Percentiles rank a stretch among this genome's conserved stretches.
These are phyloP conservation scores for Taeniopygia guttata DNA, from an alignment of 2,797 vertebrate species.

Conservation along the genomic window DNA sequence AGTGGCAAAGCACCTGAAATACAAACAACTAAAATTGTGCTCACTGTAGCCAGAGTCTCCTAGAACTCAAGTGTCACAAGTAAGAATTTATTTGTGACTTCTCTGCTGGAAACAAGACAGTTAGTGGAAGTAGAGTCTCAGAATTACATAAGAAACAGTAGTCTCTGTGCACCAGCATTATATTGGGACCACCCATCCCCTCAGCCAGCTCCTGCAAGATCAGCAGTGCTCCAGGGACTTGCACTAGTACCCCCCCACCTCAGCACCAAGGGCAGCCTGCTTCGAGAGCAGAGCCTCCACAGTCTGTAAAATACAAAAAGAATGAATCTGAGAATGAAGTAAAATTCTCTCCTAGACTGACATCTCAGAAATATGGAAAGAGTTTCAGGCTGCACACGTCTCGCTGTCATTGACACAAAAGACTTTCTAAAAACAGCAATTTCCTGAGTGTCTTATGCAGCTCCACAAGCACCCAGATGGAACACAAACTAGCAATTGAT, in stretches of 20 bases:
- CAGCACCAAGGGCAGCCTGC: not conserved
- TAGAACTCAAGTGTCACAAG: not conserved
- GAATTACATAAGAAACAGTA: not conserved
- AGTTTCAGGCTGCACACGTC: not conserved
- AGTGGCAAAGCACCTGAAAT: not conserved
- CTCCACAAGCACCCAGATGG: not conserved
- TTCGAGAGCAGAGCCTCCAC: accelerated
- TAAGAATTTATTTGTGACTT: not conserved
- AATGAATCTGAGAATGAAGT: not conserved
- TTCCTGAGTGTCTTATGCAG: not conserved
- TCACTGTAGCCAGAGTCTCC: not conserved
- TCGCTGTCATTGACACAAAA: not conserved
- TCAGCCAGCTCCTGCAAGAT: not conserved
- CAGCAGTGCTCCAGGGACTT: not conserved
- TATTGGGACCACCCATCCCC: accelerated
- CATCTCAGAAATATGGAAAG: not conserved
- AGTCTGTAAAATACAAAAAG: not conserved
- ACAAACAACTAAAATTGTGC: not conserved
- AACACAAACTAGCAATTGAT: not conserved
- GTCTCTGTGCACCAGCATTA: not conserved
- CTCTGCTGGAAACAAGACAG: not conserved
- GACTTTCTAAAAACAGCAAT: not conserved
- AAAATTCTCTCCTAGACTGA: not conserved
- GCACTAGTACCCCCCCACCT: not conserved
- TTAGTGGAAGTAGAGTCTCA: not conserved